These are phyloP conservation scores for Entomobrya proxima DNA, from an alignment of 2,888 invertebrate species.

Conservation along the genomic window DNA sequence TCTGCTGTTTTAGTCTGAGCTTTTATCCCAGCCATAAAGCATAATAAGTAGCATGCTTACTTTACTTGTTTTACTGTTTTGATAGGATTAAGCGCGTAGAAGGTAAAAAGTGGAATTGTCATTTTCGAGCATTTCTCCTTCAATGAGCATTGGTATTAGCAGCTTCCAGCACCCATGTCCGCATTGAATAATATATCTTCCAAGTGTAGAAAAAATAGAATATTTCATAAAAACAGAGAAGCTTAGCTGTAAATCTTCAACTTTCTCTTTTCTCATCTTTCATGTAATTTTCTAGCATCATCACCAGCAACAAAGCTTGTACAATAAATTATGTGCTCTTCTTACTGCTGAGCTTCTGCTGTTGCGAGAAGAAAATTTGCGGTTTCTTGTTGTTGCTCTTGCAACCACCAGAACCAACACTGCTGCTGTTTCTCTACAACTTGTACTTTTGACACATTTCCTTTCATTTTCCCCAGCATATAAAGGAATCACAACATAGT, in stretches of 20 bases:
- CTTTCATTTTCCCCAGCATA: conserved; percentile 24
- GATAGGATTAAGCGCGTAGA: conserved; percentile 38
- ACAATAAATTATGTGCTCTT: conserved; percentile 39
- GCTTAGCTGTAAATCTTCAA: conserved; percentile 23
- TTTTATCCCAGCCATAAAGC: not conserved
- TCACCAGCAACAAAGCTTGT: conserved; percentile 22
- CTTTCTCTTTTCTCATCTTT: conserved; percentile 30
- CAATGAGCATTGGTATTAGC: not conserved
- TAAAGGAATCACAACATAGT: conserved; percentile 16
- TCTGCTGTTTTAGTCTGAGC: not conserved
- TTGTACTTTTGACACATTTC: conserved; percentile 45
- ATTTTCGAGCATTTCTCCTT: conserved; percentile 49
- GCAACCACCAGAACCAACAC: not conserved
- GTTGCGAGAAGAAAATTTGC: conserved; percentile 56
- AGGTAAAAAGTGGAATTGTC: conserved; percentile 47
- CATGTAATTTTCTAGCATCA: conserved; percentile 41
- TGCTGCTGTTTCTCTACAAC: not conserved
- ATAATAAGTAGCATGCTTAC: not conserved
- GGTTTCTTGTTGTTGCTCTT: conserved; percentile 44
- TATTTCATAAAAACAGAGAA: conserved; percentile 3
- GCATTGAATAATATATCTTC: not conserved
- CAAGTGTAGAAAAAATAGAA: not conserved
- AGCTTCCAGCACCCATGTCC: not conserved
- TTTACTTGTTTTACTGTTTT: not conserved
- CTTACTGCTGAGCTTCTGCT: not conserved